Evolutionary conservation across 2,113 vertebrate genomes (phyloP).

Genomic region (Motacilla alba): DNA sequence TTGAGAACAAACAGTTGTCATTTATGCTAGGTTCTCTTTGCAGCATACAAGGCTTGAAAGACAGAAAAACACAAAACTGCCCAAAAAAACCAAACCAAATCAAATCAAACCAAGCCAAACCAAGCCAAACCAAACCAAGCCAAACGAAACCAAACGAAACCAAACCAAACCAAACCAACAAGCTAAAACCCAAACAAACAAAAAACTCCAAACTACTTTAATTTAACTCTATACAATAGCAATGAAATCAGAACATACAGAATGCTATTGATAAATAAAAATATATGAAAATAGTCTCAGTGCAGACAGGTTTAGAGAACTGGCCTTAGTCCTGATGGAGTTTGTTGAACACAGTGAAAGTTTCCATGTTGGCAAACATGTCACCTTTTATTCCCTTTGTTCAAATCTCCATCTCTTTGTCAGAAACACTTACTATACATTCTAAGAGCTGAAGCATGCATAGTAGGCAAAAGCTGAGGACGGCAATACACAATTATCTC

Average conservation of each 20-base stretch:
- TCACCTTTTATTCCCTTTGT: not conserved
- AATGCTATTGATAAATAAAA: not conserved
- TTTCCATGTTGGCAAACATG: not conserved
- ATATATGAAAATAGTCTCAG: accelerated
- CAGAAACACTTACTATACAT: not conserved
- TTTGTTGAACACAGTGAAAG: not conserved
- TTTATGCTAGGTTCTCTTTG: not conserved
- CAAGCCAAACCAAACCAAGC: not conserved
- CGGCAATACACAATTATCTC: not conserved
- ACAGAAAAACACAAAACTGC: not conserved
- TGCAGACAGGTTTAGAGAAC: not conserved
- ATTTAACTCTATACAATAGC: not conserved
- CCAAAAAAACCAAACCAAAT: not conserved
- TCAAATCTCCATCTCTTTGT: not conserved
- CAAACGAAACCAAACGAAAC: not conserved
- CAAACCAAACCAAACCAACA: not conserved
- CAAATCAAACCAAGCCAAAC: not conserved
- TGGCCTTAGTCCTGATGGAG: not conserved
- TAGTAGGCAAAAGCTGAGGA: not conserved
- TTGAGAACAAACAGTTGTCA: not conserved
- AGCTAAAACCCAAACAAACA: not conserved
- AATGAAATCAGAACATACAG: not conserved
- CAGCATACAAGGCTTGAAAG: not conserved
- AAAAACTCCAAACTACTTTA: accelerated
- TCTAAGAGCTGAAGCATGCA: not conserved